These are phyloP conservation scores for Stenoptilia bipunctidactyla DNA, from an alignment of 2,888 invertebrate species.

Conservation along the genomic window DNA sequence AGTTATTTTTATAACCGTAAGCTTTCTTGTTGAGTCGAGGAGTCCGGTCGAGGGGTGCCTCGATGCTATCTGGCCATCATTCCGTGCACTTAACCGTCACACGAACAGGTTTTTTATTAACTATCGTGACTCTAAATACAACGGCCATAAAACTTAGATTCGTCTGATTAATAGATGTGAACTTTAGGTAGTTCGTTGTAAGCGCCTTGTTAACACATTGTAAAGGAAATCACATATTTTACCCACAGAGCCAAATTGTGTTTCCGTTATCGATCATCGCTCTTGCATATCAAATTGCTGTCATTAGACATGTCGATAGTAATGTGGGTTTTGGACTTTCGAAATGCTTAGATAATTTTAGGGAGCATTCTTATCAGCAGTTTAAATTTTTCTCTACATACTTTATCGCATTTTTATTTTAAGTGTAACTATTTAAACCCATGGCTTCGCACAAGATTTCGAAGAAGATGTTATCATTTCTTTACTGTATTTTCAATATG, in stretches of 20 bases:
- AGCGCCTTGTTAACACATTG: slow-evolving; percentile 66
- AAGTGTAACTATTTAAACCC: not conserved
- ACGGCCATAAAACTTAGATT: not conserved
- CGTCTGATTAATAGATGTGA: not conserved
- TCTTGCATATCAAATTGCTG: slow-evolving; percentile 52
- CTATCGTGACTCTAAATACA: slow-evolving; percentile 19
- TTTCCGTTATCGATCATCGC: slow-evolving; percentile 60
- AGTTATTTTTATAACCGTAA: slow-evolving; percentile 12
- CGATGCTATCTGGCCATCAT: slow-evolving; percentile 61
- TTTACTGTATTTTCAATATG: not conserved
- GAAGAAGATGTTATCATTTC: not conserved
- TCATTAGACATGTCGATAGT: slow-evolving; percentile 42
- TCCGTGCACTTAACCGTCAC: slow-evolving; percentile 66
- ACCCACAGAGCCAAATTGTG: slow-evolving; percentile 47
- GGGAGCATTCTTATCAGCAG: not conserved
- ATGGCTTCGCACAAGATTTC: not conserved
- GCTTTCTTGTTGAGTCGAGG: slow-evolving; percentile 27
- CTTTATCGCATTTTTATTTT: not conserved
- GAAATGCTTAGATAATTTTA: not conserved
- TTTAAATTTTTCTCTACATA: not conserved
- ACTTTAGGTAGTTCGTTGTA: slow-evolving; percentile 2
- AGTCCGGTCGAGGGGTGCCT: slow-evolving; percentile 30
- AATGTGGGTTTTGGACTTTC: slow-evolving; percentile 1
- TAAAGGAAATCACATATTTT: slow-evolving; percentile 67
- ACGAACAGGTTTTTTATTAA: slow-evolving; percentile 37